Percentiles rank a stretch among this genome's conserved stretches.
Evolutionary conservation across 2,113 vertebrate species (phyloP).

Genomic region (Pelecanus crispus): DNA sequence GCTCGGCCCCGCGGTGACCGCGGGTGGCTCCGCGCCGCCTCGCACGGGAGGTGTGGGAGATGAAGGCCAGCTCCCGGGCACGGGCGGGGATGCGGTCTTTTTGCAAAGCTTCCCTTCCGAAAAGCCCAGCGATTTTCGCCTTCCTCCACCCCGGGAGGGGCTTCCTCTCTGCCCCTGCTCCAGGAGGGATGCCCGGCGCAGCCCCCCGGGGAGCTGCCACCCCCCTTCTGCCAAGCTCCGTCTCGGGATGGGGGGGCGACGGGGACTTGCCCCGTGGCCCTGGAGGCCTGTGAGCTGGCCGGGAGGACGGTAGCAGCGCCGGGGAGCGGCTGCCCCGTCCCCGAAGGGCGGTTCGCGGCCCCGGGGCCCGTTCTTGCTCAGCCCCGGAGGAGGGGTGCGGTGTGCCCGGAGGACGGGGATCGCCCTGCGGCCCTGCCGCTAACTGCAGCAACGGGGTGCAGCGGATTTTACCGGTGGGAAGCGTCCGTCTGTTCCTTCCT

Average conservation of each 20-base stretch:
- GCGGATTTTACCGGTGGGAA: not conserved
- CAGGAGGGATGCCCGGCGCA: no score
- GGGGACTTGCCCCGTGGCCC: not conserved
- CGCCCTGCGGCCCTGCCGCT: not conserved
- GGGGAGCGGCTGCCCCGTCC: not conserved
- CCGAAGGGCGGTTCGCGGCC: not conserved
- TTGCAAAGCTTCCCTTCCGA: not conserved
- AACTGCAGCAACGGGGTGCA: not conserved
- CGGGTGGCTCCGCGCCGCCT: not conserved
- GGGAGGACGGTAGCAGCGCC: not conserved
- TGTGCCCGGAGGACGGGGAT: not conserved
- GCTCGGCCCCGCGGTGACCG: not conserved
- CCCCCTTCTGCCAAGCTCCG: not conserved
- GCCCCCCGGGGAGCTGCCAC: not conserved
- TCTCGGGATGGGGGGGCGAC: not conserved
- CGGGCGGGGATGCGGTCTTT: not conserved
- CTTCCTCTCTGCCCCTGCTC: no score
- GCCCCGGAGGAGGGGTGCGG: not conserved
- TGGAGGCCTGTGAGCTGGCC: not conserved
- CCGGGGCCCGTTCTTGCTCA: not conserved
- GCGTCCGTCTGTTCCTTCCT: not conserved
- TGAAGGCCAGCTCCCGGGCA: not conserved
- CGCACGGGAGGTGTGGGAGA: not conserved
- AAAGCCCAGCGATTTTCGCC: not conserved
- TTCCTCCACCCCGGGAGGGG: not conserved